Conservation (phyloP, 2,113 vertebrate genomes). For the Colaptes auratus region DNA sequence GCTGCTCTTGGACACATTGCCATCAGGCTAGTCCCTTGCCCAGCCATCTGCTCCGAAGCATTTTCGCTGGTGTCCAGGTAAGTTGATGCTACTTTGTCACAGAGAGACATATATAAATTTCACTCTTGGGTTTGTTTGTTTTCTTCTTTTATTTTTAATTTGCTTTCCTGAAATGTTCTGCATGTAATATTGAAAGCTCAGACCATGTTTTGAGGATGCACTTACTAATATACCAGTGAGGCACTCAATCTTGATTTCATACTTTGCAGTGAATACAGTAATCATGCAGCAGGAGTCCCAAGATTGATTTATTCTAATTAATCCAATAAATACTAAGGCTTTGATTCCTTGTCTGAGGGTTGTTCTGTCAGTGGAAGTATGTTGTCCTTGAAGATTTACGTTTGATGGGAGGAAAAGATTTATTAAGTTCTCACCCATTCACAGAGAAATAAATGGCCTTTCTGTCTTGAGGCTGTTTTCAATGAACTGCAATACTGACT, state of each 20-base stretch:
- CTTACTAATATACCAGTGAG: not conserved
- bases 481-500: not conserved
- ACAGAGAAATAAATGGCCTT: not conserved
- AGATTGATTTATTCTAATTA: slow-evolving; percentile 69
- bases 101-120: rapidly evolving
- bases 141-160: not conserved
- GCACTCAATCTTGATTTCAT: slow-evolving; percentile 50
- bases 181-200: not conserved
- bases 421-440: slow-evolving; percentile 47
- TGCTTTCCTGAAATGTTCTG: not conserved
- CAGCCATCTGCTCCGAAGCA: slow-evolving; percentile 92
- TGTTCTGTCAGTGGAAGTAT: slow-evolving; percentile 36
- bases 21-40: slow-evolving; percentile 94
- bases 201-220: not conserved
- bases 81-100: not conserved
- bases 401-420: slow-evolving; percentile 42
- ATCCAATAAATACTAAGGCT: slow-evolving; percentile 55
- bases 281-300: slow-evolving; percentile 8
- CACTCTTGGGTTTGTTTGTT: not conserved
- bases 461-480: not conserved
- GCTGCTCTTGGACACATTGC: slow-evolving; percentile 91
- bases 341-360: slow-evolving; percentile 55
- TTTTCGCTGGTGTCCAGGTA: slow-evolving; percentile 96
- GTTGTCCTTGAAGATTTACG: slow-evolving; percentile 52
- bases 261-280: slow-evolving; percentile 43